These are phyloP conservation scores for Dendrolimus pini DNA, from an alignment of 2,888 invertebrate species.

Conservation along the genomic window DNA sequence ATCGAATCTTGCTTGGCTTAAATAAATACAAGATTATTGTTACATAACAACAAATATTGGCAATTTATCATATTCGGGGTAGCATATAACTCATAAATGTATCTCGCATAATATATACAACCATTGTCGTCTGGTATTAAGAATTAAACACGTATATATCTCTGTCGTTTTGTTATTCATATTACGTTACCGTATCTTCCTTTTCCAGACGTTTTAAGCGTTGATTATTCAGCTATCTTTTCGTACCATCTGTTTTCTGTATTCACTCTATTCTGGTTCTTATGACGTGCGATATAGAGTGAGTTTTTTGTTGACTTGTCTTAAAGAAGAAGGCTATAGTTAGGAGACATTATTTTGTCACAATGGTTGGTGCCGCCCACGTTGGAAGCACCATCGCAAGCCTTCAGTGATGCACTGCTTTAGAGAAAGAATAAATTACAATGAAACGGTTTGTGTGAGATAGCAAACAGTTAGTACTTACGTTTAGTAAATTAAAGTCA, in stretches of 20 bases:
- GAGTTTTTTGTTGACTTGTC: slow-evolving; percentile 34
- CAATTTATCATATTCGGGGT: too few relatives aligned
- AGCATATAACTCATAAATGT: slow-evolving; percentile 19
- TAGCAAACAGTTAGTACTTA: slow-evolving; percentile 15
- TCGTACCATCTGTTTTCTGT: slow-evolving; percentile 57
- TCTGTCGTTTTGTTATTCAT: slow-evolving; percentile 75
- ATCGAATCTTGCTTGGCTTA: too few relatives aligned
- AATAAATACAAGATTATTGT: too few relatives aligned
- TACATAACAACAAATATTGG: too few relatives aligned
- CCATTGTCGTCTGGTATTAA: slow-evolving; percentile 62
- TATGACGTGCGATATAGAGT: slow-evolving; percentile 35
- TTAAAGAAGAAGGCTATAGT: slow-evolving; percentile 53
- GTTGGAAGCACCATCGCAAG: slow-evolving; percentile 53
- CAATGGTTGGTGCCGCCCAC: slow-evolving; percentile 73
- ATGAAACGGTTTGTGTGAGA: slow-evolving; percentile 33
- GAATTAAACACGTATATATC: slow-evolving; percentile 72
- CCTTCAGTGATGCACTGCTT: slow-evolving; percentile 73
- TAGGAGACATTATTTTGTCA: slow-evolving; percentile 74
- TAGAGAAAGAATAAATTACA: slow-evolving; percentile 71
- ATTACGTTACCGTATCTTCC: slow-evolving; percentile 75
- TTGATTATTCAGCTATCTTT: slow-evolving; percentile 74
- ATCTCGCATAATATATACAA: slow-evolving; percentile 50
- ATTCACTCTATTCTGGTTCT: slow-evolving; percentile 33
- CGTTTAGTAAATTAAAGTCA: too few relatives aligned
- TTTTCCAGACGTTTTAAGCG: slow-evolving; percentile 75